Conservation (phyloP, 1,140 invertebrate species). For the Batillaria attramentaria region DNA sequence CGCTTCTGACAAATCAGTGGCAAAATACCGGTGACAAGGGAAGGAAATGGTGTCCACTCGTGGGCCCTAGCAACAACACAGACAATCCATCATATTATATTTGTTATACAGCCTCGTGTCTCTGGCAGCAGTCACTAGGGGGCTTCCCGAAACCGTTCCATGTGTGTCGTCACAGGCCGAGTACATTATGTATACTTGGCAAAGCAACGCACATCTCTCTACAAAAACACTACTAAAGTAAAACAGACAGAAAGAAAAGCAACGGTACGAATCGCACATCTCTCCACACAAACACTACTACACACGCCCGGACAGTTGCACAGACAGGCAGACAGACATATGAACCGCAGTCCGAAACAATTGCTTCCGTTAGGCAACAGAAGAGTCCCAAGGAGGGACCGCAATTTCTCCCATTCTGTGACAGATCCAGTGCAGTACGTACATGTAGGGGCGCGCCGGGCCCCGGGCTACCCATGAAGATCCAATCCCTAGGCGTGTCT, state of each 20-base stretch:
- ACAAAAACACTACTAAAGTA: too few relatives aligned
- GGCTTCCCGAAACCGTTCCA: too few relatives aligned
- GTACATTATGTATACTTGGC: too few relatives aligned
- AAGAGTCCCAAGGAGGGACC: neutral
- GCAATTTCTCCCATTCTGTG: neutral
- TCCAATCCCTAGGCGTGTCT: slow-evolving; percentile 90
- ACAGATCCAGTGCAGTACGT: neutral
- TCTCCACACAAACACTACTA: neutral
- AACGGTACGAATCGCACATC: neutral
- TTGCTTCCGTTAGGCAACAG: neutral
- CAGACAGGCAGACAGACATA: neutral
- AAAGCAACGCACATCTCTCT: too few relatives aligned
- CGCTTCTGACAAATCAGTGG: too few relatives aligned
- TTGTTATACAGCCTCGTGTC: too few relatives aligned
- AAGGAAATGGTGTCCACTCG: too few relatives aligned
- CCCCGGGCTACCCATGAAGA: slow-evolving; percentile 94
- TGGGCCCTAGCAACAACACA: too few relatives aligned
- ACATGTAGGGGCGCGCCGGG: slow-evolving; percentile 74
- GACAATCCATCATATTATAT: too few relatives aligned
- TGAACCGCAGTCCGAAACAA: neutral
- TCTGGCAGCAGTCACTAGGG: too few relatives aligned
- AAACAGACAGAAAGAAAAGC: slow-evolving; percentile 11
- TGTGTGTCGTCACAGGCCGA: too few relatives aligned
- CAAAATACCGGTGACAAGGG: too few relatives aligned
- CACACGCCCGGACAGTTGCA: neutral